Evolutionary conservation across 2,888 invertebrate genomes (phyloP), one percentile per base, ranked within the genome.

Genomic region (Brachyptera risi): DNA sequence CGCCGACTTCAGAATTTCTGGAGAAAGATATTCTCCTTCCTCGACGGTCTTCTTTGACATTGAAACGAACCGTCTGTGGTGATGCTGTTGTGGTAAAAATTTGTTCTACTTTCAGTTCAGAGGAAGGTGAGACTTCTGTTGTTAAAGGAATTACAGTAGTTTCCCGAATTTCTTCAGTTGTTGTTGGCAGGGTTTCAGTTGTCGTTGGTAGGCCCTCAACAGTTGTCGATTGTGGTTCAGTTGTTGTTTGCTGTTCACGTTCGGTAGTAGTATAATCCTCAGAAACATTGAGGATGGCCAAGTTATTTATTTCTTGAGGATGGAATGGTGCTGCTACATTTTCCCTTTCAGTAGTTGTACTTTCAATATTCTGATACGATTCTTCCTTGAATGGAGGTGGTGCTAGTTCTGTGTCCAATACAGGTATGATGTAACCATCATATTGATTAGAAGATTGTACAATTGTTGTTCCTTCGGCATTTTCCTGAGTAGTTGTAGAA

Each of bases 81-180:
- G 27, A 17, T 19, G 37, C 1, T 5, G 35, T 37, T 7, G 76
- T 79, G 49, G 78, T 82, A 68, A 75, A 84, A 1, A 68, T 78
- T 73, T 79, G 77, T 11, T 31, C 13, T n/a, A 17, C 26, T 24
- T 4, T 49, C 49, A 9, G 13, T n/a, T n/a, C n/a, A n/a, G n/a
- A n/a, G n/a, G n/a, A n/a, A n/a, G n/a, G n/a, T n/a, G n/a, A n/a
- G 49, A 24, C 23, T 13, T 3, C 15, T 15, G 42, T 23, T 21
- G 57, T 15, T 21, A 23, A 19, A 21, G 58, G 24, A 13, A 44
- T 24, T n/a, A 44, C 11, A 1, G 47, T 44, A 7, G 27, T 0
- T 4, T 40, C 26, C 13, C 15, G 13, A 9, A 51, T 7, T 11
- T 59, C 59, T 13, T 51, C 38, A 26, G 49, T 51, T 5, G 51